phyloP scores from a whole-genome alignment of 2,113 vertebrate genomes.

The Hippocampus barbouri region DNA sequence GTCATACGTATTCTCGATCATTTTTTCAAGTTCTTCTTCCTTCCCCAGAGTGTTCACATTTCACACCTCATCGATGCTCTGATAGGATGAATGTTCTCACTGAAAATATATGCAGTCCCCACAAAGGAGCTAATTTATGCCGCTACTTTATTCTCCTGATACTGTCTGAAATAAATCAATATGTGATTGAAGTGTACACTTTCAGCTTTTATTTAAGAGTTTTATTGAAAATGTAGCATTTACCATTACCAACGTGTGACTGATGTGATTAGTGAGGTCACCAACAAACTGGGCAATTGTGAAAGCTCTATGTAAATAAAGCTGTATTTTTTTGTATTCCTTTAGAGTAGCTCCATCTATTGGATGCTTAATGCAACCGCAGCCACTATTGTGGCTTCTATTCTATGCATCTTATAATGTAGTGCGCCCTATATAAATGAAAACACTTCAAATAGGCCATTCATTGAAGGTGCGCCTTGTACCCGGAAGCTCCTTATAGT shows the following conservation, averaged over 20 bases:
- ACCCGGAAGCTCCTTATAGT: too few species aligned
- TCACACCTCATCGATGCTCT: conserved; percentile 54
- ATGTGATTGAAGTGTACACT: neutral
- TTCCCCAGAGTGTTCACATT: conserved; percentile 38
- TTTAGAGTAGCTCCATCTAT: too few species aligned
- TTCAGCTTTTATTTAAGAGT: neutral
- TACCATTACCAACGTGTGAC: neutral
- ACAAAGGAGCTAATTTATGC: conserved; percentile 39
- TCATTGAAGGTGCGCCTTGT: too few species aligned
- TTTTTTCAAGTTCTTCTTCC: conserved; percentile 18
- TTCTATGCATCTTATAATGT: too few species aligned
- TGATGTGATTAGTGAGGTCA: neutral
- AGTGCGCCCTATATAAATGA: too few species aligned
- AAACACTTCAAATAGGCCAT: too few species aligned
- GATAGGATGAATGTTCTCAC: conserved; percentile 64
- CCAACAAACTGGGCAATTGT: too few species aligned
- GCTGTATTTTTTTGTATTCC: too few species aligned
- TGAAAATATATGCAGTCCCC: conserved; percentile 74
- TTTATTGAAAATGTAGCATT: neutral
- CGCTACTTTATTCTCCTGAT: conserved; percentile 37
- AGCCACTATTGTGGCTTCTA: too few species aligned
- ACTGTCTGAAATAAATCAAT: neutral
- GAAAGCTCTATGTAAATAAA: too few species aligned
- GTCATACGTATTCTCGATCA: conserved; percentile 20
- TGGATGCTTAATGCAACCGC: too few species aligned